phyloP scores from a whole-genome alignment of 2,113 vertebrate genomes.

The human region GRCh38 chr14:87809001-87809500 shows the following conservation, averaged over 20 bases:
- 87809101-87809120: background rate
- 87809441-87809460: background rate
- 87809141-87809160: background rate
- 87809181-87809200: background rate
- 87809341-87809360: background rate
- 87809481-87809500: background rate
- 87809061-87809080: background rate
- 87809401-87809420: background rate
- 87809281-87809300: constrained; percentile 69
- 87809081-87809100: background rate
- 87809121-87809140: background rate
- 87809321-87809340: background rate
- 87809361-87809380: background rate
- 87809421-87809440: background rate
- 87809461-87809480: background rate
- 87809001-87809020: background rate
- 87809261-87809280: constrained; percentile 44
- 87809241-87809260: constrained; percentile 59
- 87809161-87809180: background rate
- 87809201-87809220: background rate
- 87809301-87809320: background rate
- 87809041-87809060: background rate
- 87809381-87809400: background rate
- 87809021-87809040: background rate
- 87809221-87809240: constrained; percentile 72